Conservation (phyloP, 1,140 invertebrate species). For the Stratiolaelaps scimitus region DNA sequence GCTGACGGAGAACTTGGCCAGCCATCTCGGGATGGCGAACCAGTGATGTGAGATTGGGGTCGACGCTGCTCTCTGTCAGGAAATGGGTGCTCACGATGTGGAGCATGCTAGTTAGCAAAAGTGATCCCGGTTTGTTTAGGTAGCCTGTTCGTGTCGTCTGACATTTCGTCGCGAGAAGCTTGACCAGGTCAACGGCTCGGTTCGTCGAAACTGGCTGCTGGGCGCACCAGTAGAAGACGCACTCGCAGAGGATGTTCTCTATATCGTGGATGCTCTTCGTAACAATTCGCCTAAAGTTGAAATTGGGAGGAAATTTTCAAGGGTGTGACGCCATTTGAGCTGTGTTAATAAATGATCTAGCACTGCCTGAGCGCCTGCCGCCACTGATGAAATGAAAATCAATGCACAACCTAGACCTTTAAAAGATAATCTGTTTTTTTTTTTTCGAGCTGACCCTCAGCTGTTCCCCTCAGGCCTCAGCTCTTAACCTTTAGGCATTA, state of each 20-base stretch:
- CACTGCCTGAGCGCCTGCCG: no score
- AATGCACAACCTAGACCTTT: no score
- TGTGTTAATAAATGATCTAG: no score
- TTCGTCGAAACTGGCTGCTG: not conserved
- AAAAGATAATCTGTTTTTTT: no score
- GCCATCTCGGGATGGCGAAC: not conserved
- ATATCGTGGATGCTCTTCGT: constrained; percentile 4
- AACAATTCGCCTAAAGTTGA: not conserved
- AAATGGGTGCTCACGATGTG: not conserved
- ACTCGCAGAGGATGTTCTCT: not conserved
- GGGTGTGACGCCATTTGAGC: no score
- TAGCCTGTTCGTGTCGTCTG: not conserved
- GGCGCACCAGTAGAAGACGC: constrained; percentile 15
- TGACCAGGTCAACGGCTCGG: not conserved
- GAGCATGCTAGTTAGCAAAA: not conserved
- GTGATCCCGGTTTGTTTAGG: not conserved
- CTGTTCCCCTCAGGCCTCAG: no score
- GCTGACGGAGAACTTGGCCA: not conserved
- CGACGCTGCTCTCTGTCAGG: not conserved
- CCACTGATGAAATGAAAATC: no score
- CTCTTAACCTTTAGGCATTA: no score
- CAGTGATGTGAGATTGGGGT: not conserved
- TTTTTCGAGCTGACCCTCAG: no score
- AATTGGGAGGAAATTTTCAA: not conserved
- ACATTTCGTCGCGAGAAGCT: not conserved